Conservation (phyloP, 2,888 invertebrate species). For the Poecilobothrus nobilitatus region DNA sequence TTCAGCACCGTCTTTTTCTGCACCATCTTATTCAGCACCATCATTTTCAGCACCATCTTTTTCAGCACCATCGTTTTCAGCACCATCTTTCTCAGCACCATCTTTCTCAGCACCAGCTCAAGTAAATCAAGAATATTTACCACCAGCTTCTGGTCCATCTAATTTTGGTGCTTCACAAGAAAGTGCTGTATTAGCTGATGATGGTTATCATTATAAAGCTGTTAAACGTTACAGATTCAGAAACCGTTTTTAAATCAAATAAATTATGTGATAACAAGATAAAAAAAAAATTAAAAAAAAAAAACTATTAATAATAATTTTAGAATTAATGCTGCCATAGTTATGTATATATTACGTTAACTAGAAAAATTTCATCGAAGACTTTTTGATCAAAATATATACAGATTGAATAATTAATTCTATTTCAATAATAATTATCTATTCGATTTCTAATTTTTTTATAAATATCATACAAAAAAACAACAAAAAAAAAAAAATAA, state of each 20-base stretch:
- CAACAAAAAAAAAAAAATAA: too few relatives aligned
- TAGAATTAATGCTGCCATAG: too few relatives aligned
- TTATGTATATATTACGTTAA: too few relatives aligned
- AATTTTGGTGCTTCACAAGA: slow-evolving; percentile 21
- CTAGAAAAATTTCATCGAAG: too few relatives aligned
- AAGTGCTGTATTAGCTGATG: slow-evolving; percentile 28
- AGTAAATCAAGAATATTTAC: background rate
- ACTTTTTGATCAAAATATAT: too few relatives aligned
- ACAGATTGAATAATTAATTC: too few relatives aligned
- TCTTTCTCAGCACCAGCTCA: background rate
- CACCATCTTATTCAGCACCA: too few relatives aligned
- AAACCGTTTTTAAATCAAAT: background rate
- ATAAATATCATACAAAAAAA: too few relatives aligned
- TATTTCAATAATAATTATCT: too few relatives aligned
- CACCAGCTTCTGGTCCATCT: background rate
- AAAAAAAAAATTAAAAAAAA: too few relatives aligned
- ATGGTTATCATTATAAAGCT: slow-evolving; percentile 29
- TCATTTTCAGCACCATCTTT: background rate
- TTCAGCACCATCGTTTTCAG: background rate
- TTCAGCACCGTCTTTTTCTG: background rate
- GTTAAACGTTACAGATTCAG: slow-evolving; percentile 3
- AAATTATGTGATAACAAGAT: background rate
- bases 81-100: background rate
- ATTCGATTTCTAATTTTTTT: too few relatives aligned
- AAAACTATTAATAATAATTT: too few relatives aligned